Conservation (phyloP, 2,797 vertebrate species). For the Euphonia xanthogaster region DNA sequence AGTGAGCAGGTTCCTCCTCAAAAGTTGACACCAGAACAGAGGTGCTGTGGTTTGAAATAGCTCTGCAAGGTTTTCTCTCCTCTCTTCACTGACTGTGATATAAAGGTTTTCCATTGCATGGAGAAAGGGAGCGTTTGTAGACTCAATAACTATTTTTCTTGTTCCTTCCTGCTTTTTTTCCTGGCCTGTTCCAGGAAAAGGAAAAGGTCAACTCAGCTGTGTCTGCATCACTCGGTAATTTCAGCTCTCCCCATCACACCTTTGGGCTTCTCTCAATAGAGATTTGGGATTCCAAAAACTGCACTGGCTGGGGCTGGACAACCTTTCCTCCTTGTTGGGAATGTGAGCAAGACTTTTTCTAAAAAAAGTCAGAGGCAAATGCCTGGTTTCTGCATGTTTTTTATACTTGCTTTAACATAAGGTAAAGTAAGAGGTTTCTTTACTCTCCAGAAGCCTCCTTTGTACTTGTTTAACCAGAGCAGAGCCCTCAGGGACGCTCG, state of each 20-base stretch:
- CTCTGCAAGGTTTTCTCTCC: neutral
- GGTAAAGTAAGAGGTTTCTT: neutral
- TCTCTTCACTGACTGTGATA: neutral
- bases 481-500: fast-evolving
- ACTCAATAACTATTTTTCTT: neutral
- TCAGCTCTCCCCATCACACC: neutral
- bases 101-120: neutral
- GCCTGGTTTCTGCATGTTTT: neutral
- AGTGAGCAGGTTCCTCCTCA: neutral
- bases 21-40: neutral
- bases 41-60: neutral
- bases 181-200: neutral
- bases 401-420: neutral
- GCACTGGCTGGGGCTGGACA: neutral
- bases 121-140: neutral
- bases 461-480: fast-evolving
- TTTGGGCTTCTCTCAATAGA: neutral
- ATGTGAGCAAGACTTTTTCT: neutral
- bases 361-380: neutral
- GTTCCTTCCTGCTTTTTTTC: neutral
- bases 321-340: neutral
- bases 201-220: neutral
- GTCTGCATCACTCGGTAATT: neutral
- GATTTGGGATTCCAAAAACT: neutral
- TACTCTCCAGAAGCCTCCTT: neutral